A percentile compares a stretch with the other conserved stretches of the same genome.
These are phyloP conservation scores for Brassicogethes aeneus DNA, from an alignment of 2,888 invertebrate genomes.

Conservation along the genomic window DNA sequence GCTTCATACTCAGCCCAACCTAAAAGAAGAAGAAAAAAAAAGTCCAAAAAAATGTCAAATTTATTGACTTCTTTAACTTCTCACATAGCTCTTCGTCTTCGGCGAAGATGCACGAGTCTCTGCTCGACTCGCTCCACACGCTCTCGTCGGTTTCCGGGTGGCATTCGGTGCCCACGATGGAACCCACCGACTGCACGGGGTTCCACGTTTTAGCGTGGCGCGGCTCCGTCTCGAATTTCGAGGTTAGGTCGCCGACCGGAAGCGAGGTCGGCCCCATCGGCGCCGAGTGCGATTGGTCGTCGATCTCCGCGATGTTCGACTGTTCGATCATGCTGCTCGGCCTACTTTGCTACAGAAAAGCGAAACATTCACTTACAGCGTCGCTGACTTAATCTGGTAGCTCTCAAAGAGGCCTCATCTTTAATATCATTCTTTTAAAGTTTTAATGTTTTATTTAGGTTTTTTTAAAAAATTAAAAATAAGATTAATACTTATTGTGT, in stretches of 20 bases:
- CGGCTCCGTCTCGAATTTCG: conserved; percentile 62
- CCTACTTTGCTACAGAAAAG: conserved; percentile 37
- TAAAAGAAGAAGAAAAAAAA: too few species aligned
- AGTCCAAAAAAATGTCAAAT: too few species aligned
- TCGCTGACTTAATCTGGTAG: neutral
- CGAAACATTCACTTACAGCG: neutral
- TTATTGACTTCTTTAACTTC: too few species aligned
- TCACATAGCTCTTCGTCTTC: conserved; percentile 63
- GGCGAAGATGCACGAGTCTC: conserved; percentile 69
- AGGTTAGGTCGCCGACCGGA: conserved; percentile 48
- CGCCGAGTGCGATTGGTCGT: conserved; percentile 65
- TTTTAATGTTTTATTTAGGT: neutral
- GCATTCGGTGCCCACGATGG: conserved; percentile 76
- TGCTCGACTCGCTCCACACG: conserved; percentile 60
- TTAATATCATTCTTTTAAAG: neutral
- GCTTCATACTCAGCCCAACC: conserved; percentile 73
- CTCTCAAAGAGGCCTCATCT: neutral
- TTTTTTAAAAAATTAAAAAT: too few species aligned
- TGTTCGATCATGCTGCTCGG: conserved; percentile 48
- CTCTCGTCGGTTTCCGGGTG: conserved; percentile 78
- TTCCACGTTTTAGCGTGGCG: conserved; percentile 80
- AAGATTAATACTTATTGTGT: neutral
- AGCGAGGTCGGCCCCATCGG: conserved; percentile 59
- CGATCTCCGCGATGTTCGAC: conserved; percentile 53
- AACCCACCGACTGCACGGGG: conserved; percentile 79